phyloP scores from a whole-genome alignment of 2,888 invertebrate genomes.

The Aphidoletes aphidimyza region DNA sequence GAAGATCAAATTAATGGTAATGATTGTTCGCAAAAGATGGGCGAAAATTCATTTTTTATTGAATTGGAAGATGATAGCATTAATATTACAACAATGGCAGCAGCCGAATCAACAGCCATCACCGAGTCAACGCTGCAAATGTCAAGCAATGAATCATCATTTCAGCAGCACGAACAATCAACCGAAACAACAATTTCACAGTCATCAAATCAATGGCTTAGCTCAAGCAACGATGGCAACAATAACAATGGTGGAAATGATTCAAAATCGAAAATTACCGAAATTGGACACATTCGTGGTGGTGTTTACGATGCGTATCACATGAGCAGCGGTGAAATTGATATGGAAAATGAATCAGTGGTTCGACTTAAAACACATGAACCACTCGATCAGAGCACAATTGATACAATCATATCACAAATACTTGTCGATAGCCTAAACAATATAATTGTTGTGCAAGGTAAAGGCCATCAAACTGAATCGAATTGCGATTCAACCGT shows the following conservation, averaged over 20 bases:
- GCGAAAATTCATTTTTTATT: slow-evolving; percentile 26
- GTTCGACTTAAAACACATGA: slow-evolving; percentile 25
- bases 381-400: slow-evolving; percentile 19
- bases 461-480: background rate
- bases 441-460: slow-evolving; percentile 52
- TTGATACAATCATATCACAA: slow-evolving; percentile 39
- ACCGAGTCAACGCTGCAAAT: background rate
- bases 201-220: background rate
- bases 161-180: background rate
- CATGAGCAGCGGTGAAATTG: slow-evolving; percentile 23
- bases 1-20: background rate
- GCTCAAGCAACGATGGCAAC: background rate
- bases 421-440: slow-evolving; percentile 38
- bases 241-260: slow-evolving; percentile 5
- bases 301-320: slow-evolving; percentile 25
- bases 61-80: slow-evolving; percentile 40
- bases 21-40: background rate
- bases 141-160: slow-evolving; percentile 9
- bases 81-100: slow-evolving; percentile 5
- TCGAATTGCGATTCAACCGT: background rate
- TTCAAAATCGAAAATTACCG: background rate
- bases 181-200: background rate
- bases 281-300: background rate
- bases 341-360: slow-evolving; percentile 23
- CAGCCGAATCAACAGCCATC: slow-evolving; percentile 2